phyloP scores from a whole-genome alignment of 1,140 invertebrate genomes.

The Zaprionus taronus region DNA sequence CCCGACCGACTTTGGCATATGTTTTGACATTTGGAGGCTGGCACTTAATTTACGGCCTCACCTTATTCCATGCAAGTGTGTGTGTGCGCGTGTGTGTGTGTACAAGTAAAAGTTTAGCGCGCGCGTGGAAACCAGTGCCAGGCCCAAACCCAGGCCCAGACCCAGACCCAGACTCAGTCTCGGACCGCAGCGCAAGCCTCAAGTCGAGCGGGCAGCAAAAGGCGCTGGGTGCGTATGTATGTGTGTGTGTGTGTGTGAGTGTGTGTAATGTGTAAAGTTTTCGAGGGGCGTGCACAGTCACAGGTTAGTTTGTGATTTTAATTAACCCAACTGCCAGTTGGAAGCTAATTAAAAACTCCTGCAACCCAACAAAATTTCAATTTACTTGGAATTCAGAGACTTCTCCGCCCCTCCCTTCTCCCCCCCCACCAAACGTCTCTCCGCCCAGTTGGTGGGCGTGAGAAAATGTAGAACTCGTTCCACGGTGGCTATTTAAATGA shows the following conservation, averaged over 20 bases:
- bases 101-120: conserved; percentile 1
- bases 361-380: conserved; percentile 52
- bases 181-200: neutral
- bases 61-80: conserved; percentile 33
- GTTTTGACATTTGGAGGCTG: conserved; percentile 72
- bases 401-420: neutral
- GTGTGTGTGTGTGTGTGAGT: neutral
- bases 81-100: neutral
- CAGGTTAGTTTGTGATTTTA: conserved; percentile 44
- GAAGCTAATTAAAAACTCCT: conserved; percentile 65
- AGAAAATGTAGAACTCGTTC: conserved; percentile 48
- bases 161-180: conserved; percentile 18
- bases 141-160: conserved; percentile 30
- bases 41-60: conserved; percentile 70
- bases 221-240: neutral
- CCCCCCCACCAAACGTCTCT: no score
- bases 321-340: conserved; percentile 54
- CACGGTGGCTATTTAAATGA: neutral
- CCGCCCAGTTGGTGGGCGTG: conserved; percentile 36
- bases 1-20: conserved; percentile 59
- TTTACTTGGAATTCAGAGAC: conserved; percentile 39
- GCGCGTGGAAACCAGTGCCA: conserved; percentile 15
- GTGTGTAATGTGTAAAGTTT: conserved; percentile 19
- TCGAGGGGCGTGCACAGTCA: conserved; percentile 10
- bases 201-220: neutral